Percentiles rank a stretch among this genome's conserved stretches.
Conservation (phyloP, 2,113 vertebrate genomes). For the Dasypus novemcinctus region DNA sequence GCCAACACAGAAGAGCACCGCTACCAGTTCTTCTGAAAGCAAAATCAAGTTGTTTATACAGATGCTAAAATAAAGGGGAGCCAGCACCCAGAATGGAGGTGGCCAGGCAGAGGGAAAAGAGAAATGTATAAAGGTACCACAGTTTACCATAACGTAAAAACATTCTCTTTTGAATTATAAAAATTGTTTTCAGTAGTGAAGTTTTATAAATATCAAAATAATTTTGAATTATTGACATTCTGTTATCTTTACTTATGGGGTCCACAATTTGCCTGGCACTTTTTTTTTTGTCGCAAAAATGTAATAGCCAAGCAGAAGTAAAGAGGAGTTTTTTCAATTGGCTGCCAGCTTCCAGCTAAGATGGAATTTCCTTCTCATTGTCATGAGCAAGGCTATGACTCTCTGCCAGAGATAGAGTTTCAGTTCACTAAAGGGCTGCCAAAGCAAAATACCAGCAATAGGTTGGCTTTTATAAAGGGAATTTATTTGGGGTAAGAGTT, state of each 20-base stretch:
- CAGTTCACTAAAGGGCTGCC: no score
- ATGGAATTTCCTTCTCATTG: slow-evolving; percentile 81
- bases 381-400: slow-evolving; percentile 81
- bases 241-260: not conserved
- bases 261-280: not conserved
- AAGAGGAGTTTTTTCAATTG: slow-evolving; percentile 74
- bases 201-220: not conserved
- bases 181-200: not conserved
- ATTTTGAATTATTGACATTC: not conserved
- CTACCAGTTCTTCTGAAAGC: not conserved
- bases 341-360: slow-evolving; percentile 80
- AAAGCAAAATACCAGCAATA: no score
- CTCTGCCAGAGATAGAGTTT: slow-evolving; percentile 77
- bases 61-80: not conserved
- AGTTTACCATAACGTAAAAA: not conserved
- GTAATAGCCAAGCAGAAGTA: slow-evolving; percentile 78
- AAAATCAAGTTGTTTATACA: not conserved
- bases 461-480: no score
- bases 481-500: no score
- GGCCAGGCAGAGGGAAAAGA: not conserved
- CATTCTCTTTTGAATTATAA: not conserved
- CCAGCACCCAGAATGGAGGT: not conserved
- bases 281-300: slow-evolving; percentile 22
- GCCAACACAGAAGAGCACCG: not conserved
- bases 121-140: not conserved